Evolutionary conservation across 1,140 invertebrate genomes (phyloP), one percentile per base, ranked within the genome.

Genomic region (Calliphora vicina): DNA sequence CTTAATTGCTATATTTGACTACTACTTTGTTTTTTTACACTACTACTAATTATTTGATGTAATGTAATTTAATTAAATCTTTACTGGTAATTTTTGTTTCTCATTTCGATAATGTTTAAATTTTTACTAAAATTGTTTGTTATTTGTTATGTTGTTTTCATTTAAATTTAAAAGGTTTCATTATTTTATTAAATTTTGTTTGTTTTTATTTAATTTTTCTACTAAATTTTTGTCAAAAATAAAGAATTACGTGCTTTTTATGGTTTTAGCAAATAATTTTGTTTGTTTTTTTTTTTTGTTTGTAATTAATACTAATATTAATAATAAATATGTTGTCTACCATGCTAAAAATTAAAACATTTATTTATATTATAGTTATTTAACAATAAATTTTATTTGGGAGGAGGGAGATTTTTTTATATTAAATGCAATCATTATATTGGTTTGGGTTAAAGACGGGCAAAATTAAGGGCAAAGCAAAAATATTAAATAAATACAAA

Each of bases 301-400:
- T n/a, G n/a, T 67, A 81, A 81, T 61, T 81, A 23, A 45, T 80
- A 42, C 43, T 80, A 35, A 23, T 50, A 8, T 26, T 67, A 81
- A 81, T 81, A 57, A 29, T 81, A 25, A 81, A 27, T 45, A 67
- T 81, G 6, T 67, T 71, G 17, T 71, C 50, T 81, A 81, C 50
- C 45, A 81, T 81, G 50, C 50, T 67, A 81, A 81, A 67, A 35
- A 67, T 67, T 35, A 35, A 81, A 81, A 71, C 80, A 81, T 81
- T 50, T 67, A 50, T 80, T n/a, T n/a, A n/a, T n/a, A 9, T 57
- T 13, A 17, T 74, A 15, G 12, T 29, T 42, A 42, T 76, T 81
- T 81, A 81, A 67, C 43, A 29, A 23, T n/a, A 67, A 26, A n/a
- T 57, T 81, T 81, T 26, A 45, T 26, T 57, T 80, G 12, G n/a